phyloP scores from a whole-genome alignment of 2,888 invertebrate species.

The Carabus problematicus region DNA sequence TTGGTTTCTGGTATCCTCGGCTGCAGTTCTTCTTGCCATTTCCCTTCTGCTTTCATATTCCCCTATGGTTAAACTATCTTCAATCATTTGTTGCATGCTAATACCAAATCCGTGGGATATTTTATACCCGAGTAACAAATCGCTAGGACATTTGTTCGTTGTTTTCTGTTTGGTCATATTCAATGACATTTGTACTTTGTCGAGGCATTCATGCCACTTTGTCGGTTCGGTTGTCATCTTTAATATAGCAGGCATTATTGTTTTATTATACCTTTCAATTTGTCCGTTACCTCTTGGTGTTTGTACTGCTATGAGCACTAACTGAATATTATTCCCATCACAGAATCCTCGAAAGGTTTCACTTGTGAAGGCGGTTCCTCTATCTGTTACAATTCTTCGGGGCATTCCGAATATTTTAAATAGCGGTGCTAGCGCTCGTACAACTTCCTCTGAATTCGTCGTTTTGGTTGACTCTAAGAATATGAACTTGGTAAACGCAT shows the following conservation, averaged over 20 bases:
- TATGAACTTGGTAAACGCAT: constrained; percentile 21
- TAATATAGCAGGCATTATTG: constrained; percentile 33
- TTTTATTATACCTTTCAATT: constrained; percentile 31
- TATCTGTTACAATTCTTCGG: constrained; percentile 9
- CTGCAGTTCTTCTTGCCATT: constrained; percentile 21
- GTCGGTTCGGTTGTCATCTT: constrained; percentile 22
- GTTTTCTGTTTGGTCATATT: constrained; percentile 19
- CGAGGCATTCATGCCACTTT: constrained; percentile 23
- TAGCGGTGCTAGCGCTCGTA: not conserved
- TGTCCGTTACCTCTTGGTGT: constrained; percentile 21
- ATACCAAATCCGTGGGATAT: constrained; percentile 26
- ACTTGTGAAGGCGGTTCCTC: constrained; percentile 7
- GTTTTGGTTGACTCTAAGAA: constrained; percentile 17
- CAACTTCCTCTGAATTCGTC: constrained; percentile 10
- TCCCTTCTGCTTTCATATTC: constrained; percentile 16
- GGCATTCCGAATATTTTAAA: constrained; percentile 12
- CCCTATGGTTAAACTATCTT: constrained; percentile 17
- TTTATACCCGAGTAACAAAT: constrained; percentile 23
- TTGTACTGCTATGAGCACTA: not conserved
- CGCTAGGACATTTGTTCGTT: constrained; percentile 20
- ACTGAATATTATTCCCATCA: not conserved
- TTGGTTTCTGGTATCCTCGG: constrained; percentile 7
- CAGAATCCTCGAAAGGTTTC: constrained; percentile 11
- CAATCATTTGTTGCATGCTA: constrained; percentile 13
- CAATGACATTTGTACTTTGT: constrained; percentile 16